A percentile compares a stretch with the other conserved stretches of the same genome.
Conservation (phyloP, 2,797 vertebrate genomes). For the Phalanger gymnotis region DNA sequence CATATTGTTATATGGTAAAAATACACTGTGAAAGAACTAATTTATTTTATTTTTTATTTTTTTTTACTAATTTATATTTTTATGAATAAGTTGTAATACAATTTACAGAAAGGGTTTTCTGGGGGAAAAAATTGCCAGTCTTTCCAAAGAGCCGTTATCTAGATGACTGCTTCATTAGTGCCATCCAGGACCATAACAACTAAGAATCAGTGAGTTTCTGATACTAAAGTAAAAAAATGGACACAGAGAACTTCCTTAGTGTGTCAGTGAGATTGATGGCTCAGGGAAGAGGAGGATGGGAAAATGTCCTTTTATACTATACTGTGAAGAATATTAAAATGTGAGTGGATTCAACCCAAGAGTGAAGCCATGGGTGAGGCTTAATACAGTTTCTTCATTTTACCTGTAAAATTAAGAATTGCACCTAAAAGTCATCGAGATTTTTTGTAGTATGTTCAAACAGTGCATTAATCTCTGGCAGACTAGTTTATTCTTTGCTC, state of each 20-base stretch:
- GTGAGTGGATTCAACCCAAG: conserved; percentile 1
- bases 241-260: conserved; percentile 15
- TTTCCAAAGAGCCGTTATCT: background rate
- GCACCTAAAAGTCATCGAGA: background rate
- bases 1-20: background rate
- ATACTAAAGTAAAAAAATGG: conserved; percentile 13
- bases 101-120: background rate
- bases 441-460: conserved; percentile 21
- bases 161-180: background rate
- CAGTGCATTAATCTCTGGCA: background rate
- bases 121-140: background rate
- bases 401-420: conserved; percentile 19
- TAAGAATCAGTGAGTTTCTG: background rate
- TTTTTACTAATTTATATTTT: background rate
- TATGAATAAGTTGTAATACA: background rate
- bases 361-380: background rate
- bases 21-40: background rate
- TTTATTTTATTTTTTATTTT: no score
- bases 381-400: background rate
- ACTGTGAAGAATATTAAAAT: conserved; percentile 15
- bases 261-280: conserved; percentile 10
- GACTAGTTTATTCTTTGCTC: background rate
- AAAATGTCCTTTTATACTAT: background rate
- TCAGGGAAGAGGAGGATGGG: conserved; percentile 7
- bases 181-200: conserved; percentile 21